Conservation (phyloP, 2,113 vertebrate genomes). For the Cercopithecus mona region DNA sequence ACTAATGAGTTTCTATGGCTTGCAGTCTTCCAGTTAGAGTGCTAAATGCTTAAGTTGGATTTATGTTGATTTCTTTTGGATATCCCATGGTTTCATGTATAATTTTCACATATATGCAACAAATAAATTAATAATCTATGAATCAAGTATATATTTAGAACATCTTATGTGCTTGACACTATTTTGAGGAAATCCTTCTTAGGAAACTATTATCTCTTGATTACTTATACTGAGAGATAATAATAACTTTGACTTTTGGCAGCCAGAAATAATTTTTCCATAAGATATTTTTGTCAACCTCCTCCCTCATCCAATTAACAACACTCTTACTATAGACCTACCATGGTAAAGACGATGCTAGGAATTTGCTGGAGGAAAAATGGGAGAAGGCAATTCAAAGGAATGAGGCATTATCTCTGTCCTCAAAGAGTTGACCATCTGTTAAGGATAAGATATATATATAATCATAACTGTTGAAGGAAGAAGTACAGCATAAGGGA, state of each 20-base stretch:
- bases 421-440: background rate
- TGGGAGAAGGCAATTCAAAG: background rate
- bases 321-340: background rate
- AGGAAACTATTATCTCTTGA: background rate
- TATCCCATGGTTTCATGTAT: background rate
- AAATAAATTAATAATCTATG: background rate
- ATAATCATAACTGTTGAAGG: background rate
- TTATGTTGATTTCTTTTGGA: background rate
- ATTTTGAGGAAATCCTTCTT: background rate
- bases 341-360: background rate
- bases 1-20: background rate
- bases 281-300: background rate
- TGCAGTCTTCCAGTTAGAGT: background rate
- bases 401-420: background rate
- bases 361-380: background rate
- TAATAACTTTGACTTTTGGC: background rate
- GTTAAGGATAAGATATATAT: background rate
- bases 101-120: background rate
- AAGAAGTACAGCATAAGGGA: background rate
- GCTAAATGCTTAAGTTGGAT: background rate
- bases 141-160: background rate
- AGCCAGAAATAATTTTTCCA: background rate
- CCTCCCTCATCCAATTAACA: background rate
- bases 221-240: too few relatives aligned
- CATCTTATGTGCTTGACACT: background rate